These are phyloP conservation scores for Ferrisia virgata DNA, from an alignment of 2,888 invertebrate genomes.

Conservation along the genomic window DNA sequence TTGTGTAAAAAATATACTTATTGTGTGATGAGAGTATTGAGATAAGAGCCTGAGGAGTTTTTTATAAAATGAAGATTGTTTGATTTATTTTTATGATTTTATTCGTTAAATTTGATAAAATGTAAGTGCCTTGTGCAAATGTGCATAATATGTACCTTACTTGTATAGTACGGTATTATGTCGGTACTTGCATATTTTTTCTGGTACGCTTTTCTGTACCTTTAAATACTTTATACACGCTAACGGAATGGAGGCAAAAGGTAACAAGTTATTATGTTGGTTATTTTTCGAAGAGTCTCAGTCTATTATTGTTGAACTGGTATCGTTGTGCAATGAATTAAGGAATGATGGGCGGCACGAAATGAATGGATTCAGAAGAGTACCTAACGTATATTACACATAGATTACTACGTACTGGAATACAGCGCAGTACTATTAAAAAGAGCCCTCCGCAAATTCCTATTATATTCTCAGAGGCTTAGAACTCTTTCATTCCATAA, in stretches of 20 bases:
- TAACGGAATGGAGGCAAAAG: neutral
- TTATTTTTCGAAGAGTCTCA: conserved; percentile 26
- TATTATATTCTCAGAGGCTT: neutral
- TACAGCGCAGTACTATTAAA: neutral
- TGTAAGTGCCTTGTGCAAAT: too few relatives aligned
- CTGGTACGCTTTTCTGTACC: too few relatives aligned
- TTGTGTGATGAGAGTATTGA: too few relatives aligned
- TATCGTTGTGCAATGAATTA: conserved; percentile 34
- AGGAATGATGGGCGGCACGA: conserved; percentile 34
- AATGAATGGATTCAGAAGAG: conserved; percentile 6
- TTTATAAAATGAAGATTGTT: too few relatives aligned
- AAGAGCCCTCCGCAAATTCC: conserved; percentile 5
- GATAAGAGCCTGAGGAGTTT: too few relatives aligned
- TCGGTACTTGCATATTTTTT: too few relatives aligned
- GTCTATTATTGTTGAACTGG: conserved; percentile 36
- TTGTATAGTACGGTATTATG: too few relatives aligned
- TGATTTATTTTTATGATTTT: too few relatives aligned
- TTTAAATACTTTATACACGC: neutral
- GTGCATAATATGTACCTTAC: too few relatives aligned
- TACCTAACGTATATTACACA: neutral
- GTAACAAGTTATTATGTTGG: conserved; percentile 35
- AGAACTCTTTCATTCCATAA: neutral
- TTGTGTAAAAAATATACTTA: too few relatives aligned
- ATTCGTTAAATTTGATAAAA: too few relatives aligned
- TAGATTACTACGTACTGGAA: neutral